Evolutionary conservation across 2,797 vertebrate genomes (phyloP).

Genomic region (Delichon dasypus): DNA sequence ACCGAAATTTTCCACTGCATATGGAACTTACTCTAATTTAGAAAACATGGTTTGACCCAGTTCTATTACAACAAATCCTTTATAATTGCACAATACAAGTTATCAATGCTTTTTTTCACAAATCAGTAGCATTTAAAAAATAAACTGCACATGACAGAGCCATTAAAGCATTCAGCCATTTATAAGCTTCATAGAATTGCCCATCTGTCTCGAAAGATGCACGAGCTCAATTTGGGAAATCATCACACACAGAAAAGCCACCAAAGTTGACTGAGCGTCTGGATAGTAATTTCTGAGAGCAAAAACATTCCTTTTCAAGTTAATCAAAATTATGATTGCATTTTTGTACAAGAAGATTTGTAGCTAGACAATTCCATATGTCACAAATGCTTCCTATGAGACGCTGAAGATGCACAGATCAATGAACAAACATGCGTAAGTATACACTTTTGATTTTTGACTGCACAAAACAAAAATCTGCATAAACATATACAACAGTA

Average conservation of each 20-base stretch:
- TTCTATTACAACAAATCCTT: background rate
- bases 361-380: background rate
- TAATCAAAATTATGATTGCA: constrained; percentile 33
- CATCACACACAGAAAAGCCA: background rate
- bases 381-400: background rate
- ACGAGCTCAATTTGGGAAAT: background rate
- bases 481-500: background rate
- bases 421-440: background rate
- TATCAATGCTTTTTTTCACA: background rate
- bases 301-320: background rate
- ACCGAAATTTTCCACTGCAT: background rate
- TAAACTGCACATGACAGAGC: background rate
- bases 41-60: background rate
- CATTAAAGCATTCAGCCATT: background rate
- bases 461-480: constrained; percentile 7
- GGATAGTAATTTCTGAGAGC: background rate
- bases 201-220: constrained; percentile 18
- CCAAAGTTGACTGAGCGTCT: background rate
- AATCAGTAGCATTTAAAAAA: background rate
- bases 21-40: background rate
- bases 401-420: background rate
- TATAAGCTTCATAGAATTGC: background rate
- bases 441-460: background rate
- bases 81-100: background rate
- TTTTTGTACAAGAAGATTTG: background rate